phyloP scores from a whole-genome alignment of 2,113 vertebrate species.

The Propithecus coquereli region DNA sequence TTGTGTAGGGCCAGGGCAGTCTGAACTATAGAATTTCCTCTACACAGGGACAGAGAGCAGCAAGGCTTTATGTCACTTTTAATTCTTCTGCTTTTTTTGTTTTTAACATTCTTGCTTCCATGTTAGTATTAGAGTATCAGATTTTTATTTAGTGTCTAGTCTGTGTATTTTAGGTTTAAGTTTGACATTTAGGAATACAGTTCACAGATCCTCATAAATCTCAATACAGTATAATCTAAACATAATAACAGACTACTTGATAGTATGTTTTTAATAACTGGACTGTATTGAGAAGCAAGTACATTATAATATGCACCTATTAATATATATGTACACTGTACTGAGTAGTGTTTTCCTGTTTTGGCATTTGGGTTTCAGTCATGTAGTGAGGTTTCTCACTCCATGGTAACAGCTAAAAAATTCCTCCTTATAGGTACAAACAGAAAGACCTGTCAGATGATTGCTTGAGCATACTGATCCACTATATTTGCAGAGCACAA shows the following conservation, averaged over 20 bases:
- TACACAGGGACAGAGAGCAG: background rate
- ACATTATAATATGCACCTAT: background rate
- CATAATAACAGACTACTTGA: background rate
- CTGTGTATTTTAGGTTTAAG: background rate
- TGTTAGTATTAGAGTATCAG: background rate
- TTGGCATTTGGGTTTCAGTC: slow-evolving; percentile 2
- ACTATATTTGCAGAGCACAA: background rate
- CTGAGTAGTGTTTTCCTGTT: background rate
- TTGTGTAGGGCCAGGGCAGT: background rate
- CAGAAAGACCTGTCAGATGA: background rate
- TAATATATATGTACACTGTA: background rate
- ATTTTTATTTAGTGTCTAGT: background rate
- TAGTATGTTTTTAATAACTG: slow-evolving; percentile 1
- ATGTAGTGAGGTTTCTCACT: background rate
- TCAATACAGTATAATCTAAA: background rate
- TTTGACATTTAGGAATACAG: background rate
- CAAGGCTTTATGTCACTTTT: background rate
- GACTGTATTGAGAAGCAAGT: background rate
- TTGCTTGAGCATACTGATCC: background rate
- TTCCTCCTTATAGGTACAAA: background rate
- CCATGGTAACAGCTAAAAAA: background rate
- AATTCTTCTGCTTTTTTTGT: background rate
- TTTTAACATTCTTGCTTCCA: slow-evolving; percentile 7
- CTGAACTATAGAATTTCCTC: background rate
- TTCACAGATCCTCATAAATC: background rate